Base-by-base conservation (phyloP, 2,113 vertebrate species). In the Octodon degus region DNA sequence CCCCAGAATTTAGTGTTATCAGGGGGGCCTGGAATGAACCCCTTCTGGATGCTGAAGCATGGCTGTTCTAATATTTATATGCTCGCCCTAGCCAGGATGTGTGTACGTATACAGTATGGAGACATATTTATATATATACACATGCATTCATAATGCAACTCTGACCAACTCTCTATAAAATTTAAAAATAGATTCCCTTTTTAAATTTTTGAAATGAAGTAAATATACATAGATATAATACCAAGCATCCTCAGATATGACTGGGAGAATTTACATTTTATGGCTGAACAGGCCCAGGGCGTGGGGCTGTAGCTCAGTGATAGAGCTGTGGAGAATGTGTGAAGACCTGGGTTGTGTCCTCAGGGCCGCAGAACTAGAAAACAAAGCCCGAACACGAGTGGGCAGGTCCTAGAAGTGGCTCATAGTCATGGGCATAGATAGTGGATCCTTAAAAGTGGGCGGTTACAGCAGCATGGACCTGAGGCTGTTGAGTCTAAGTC, bases 261-360 rank as follows among this genome's bases (percentile, higher is more conserved):
- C 7, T 92, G 62, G 16, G 86, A 7, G 10, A 89, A 50, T 92
- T 96, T 92, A 43, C n/a, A 95, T 82, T 95, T 90, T 86, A 79
- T 43, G 88, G 32, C 79, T 72, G 22, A 70, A 84, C 7, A 81
- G 72, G 12, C 22, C n/a, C 5, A 62, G 32, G 37, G 53, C 2
- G 9, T 74, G 22, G 50, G 53, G 16, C 5, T 32, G 25, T 20
- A 13, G 32, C 68, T 88, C 53, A 30, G 14, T 17, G 16, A n/a
- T 30, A 74, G 67, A 58, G 34, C 30, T 83, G 55, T 19, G 27
- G 63, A 43, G 12, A 24, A 43, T 63, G 20, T 20, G 24, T 25
- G 58, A 65, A 79, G 20, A n/a, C 30, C n/a, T n/a, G 58, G 12
- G 22, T 77, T 90, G 32, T 10, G 34, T 40, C 34, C 19, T 6